Conservation (phyloP, 2,888 invertebrate genomes). For the Sepiola atlantica region DNA sequence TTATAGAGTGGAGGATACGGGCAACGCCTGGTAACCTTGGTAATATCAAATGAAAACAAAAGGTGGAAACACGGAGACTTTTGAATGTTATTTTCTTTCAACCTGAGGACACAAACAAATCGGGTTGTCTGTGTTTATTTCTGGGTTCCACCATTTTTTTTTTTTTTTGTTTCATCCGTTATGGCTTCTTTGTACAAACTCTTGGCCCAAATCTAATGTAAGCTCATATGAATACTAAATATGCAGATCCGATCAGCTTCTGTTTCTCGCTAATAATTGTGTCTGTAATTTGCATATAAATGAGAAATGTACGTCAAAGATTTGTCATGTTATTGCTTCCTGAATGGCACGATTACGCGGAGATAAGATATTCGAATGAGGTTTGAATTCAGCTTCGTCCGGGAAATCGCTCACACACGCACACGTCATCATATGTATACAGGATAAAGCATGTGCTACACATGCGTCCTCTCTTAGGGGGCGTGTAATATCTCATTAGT, state of each 20-base stretch:
- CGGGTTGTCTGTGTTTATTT: neutral
- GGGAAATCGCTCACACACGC: too few relatives aligned
- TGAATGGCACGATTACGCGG: neutral
- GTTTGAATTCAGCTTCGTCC: neutral
- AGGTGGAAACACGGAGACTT: too few relatives aligned
- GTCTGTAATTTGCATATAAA: conserved; percentile 1
- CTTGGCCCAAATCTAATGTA: neutral
- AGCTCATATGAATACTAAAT: neutral
- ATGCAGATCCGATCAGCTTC: neutral
- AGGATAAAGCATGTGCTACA: too few relatives aligned
- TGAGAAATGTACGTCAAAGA: neutral
- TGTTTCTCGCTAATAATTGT: neutral
- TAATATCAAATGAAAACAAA: too few relatives aligned
- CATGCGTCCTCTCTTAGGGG: too few relatives aligned
- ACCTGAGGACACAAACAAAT: neutral
- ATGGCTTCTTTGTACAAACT: neutral
- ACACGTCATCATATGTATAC: too few relatives aligned
- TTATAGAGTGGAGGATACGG: too few relatives aligned
- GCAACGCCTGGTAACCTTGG: too few relatives aligned
- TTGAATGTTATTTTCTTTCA: neutral
- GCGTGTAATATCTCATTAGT: too few relatives aligned
- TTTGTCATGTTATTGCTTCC: neutral
- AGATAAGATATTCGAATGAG: neutral
- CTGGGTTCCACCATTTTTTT: too few relatives aligned
- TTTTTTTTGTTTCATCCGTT: too few relatives aligned